Conservation (phyloP, 2,797 vertebrate genomes). For the Trichosurus vulpecula region DNA sequence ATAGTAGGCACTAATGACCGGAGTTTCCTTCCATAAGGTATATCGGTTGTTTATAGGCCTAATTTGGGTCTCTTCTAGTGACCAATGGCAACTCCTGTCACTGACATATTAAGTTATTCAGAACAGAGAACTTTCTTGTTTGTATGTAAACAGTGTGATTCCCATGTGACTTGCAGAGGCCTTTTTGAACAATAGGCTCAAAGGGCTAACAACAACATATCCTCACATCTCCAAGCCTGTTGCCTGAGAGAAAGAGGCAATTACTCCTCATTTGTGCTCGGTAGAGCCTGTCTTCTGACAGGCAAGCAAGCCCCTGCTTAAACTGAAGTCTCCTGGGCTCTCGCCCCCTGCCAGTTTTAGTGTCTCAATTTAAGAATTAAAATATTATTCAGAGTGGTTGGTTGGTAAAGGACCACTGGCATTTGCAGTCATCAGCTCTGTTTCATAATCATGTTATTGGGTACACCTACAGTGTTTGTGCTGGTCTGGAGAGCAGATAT, state of each 20-base stretch:
- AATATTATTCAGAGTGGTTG: slow-evolving; percentile 40
- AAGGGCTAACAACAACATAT: not conserved
- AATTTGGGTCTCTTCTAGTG: not conserved
- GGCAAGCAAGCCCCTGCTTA: not conserved
- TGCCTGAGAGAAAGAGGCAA: not conserved
- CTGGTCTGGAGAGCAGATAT: not conserved
- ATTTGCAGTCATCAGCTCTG: not conserved
- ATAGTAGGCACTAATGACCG: not conserved
- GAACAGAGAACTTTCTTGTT: not conserved
- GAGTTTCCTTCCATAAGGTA: not conserved
- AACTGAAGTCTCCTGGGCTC: slow-evolving; percentile 20
- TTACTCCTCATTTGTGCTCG: slow-evolving; percentile 30
- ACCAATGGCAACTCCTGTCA: fast-evolving
- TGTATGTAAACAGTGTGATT: slow-evolving; percentile 29
- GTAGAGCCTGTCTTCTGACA: slow-evolving; percentile 47
- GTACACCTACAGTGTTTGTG: not conserved
- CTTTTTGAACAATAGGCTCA: slow-evolving; percentile 35
- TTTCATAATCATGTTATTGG: not conserved
- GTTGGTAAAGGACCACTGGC: not conserved
- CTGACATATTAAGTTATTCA: not conserved
- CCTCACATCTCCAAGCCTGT: slow-evolving; percentile 32
- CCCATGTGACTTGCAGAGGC: not conserved
- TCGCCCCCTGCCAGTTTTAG: slow-evolving; percentile 23
- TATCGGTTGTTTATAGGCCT: not conserved
- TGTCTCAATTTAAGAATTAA: slow-evolving; percentile 44